phyloP scores from a whole-genome alignment of 1,140 invertebrate genomes.

The Brachionus angularis region DNA sequence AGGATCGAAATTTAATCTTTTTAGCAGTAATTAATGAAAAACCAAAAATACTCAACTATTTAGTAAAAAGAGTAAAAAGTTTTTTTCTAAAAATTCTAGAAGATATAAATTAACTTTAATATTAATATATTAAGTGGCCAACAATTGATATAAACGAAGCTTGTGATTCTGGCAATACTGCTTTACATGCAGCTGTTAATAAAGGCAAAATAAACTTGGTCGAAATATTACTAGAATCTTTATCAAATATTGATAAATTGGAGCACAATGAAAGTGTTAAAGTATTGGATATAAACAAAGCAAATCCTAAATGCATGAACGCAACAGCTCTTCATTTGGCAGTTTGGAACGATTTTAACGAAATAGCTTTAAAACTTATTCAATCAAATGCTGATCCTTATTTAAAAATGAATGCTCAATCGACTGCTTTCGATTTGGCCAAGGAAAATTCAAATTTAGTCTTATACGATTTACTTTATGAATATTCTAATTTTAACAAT shows the following conservation, averaged over 20 bases:
- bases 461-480: constrained; percentile 8
- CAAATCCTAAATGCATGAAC: constrained; percentile 54
- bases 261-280: constrained; percentile 11
- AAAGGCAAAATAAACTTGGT: constrained; percentile 50
- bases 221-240: constrained; percentile 47
- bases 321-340: constrained; percentile 56
- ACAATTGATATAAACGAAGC: constrained; percentile 50
- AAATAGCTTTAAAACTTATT: constrained; percentile 47
- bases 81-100: not conserved
- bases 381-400: constrained; percentile 50
- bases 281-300: constrained; percentile 49
- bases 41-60: constrained; percentile 50
- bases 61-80: constrained; percentile 50
- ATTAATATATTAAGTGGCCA: constrained; percentile 47
- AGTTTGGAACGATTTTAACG: constrained; percentile 53
- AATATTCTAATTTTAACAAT: not conserved
- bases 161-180: constrained; percentile 55
- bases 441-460: constrained; percentile 46
- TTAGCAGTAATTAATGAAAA: constrained; percentile 55
- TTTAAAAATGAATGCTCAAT: constrained; percentile 51
- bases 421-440: constrained; percentile 51
- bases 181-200: constrained; percentile 55
- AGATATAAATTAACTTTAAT: constrained; percentile 19
- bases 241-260: not conserved
- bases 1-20: constrained; percentile 51